Evolutionary conservation across 2,888 invertebrate genomes (phyloP).

Genomic region (Limnephilus marmoratus): DNA sequence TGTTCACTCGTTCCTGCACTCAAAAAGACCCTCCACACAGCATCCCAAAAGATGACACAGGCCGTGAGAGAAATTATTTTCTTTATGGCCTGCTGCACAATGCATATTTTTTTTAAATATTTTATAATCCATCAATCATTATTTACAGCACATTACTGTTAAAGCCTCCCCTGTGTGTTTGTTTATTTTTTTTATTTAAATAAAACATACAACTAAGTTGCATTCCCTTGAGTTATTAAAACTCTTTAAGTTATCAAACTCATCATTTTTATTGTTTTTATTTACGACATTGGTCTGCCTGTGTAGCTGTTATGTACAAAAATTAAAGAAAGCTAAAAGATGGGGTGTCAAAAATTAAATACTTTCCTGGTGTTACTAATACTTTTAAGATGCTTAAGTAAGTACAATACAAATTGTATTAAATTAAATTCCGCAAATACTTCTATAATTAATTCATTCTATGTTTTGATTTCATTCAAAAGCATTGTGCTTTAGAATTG

Average conservation of each 20-base stretch:
- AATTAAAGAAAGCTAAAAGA: neutral
- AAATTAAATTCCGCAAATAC: neutral
- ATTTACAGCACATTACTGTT: no score
- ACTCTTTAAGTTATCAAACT: no score
- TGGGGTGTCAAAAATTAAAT: neutral
- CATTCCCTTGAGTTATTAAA: no score
- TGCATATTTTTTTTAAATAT: no score
- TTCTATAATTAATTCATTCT: neutral
- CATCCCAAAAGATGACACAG: no score
- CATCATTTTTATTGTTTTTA: no score
- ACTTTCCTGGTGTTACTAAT: neutral
- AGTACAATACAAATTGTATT: neutral
- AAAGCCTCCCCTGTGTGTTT: neutral
- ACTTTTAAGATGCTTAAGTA: neutral
- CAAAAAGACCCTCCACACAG: no score
- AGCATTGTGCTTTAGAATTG: neutral
- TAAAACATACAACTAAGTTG: no score
- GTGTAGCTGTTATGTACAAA: neutral
- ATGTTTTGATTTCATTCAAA: neutral
- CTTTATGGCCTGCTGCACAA: no score
- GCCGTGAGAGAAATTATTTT: no score
- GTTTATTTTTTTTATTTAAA: neutral
- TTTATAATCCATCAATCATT: no score
- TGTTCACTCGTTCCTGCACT: no score
- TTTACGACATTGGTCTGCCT: neutral